These are phyloP conservation scores for Thyatira batis DNA, from an alignment of 2,888 invertebrate species.

Conservation along the genomic window DNA sequence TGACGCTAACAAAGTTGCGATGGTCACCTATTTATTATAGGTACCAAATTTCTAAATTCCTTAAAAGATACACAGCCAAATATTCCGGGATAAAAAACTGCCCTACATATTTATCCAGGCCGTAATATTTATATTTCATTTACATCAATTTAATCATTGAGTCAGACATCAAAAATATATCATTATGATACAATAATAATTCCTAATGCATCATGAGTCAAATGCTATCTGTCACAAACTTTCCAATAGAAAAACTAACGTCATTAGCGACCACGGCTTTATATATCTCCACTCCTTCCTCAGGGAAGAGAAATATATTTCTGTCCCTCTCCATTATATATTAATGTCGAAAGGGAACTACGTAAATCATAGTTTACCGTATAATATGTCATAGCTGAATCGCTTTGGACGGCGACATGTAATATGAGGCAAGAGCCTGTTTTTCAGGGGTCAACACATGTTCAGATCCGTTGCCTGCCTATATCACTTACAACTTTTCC, in stretches of 20 bases:
- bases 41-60: background rate
- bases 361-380: background rate
- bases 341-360: background rate
- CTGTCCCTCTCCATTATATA: background rate
- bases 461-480: background rate
- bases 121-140: no score
- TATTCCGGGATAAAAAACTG: no score
- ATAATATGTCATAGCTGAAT: background rate
- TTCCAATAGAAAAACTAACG: slow-evolving; percentile 64
- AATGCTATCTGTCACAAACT: slow-evolving; percentile 35
- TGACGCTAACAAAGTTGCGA: no score
- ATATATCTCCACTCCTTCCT: slow-evolving; percentile 8
- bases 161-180: background rate
- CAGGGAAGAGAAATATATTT: background rate
- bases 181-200: slow-evolving; percentile 21
- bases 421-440: background rate
- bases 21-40: background rate
- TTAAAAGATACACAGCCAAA: no score
- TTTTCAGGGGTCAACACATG: background rate
- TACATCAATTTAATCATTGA: no score
- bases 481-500: background rate
- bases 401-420: background rate
- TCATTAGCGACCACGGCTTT: slow-evolving; percentile 51
- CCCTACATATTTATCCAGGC: no score
- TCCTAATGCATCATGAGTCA: slow-evolving; percentile 30